These are phyloP conservation scores for Lasiurus cinereus DNA, from an alignment of 2,113 vertebrate genomes.

Conservation along the genomic window DNA sequence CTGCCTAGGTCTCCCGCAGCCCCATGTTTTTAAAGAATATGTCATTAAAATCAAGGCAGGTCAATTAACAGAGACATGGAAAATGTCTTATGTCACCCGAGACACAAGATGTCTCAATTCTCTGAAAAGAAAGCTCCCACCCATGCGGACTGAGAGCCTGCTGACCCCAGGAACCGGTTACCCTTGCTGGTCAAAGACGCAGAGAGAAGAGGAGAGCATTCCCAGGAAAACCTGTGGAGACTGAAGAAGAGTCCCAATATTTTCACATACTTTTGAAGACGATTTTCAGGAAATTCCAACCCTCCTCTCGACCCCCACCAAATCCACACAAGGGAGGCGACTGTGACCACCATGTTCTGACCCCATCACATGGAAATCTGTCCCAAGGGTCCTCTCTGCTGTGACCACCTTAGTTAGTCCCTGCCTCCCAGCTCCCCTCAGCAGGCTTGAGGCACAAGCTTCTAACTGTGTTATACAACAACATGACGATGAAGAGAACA, in stretches of 20 bases:
- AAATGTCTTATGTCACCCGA: slow-evolving; percentile 36
- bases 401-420: neutral
- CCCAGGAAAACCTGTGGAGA: neutral
- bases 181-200: neutral
- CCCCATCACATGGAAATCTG: neutral
- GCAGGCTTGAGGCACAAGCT: neutral
- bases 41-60: slow-evolving; percentile 48
- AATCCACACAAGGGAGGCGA: neutral
- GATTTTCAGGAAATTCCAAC: neutral
- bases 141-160: neutral
- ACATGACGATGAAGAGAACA: neutral
- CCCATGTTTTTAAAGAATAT: neutral
- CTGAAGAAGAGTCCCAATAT: neutral
- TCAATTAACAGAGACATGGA: slow-evolving; percentile 38
- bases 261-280: neutral
- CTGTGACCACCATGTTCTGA: neutral
- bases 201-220: neutral
- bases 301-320: neutral
- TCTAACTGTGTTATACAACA: neutral
- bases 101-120: neutral
- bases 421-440: neutral
- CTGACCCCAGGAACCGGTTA: neutral
- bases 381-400: neutral
- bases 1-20: neutral
- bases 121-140: neutral